Conservation (phyloP, 2,797 vertebrate genomes). For the Galaxias olidus region DNA sequence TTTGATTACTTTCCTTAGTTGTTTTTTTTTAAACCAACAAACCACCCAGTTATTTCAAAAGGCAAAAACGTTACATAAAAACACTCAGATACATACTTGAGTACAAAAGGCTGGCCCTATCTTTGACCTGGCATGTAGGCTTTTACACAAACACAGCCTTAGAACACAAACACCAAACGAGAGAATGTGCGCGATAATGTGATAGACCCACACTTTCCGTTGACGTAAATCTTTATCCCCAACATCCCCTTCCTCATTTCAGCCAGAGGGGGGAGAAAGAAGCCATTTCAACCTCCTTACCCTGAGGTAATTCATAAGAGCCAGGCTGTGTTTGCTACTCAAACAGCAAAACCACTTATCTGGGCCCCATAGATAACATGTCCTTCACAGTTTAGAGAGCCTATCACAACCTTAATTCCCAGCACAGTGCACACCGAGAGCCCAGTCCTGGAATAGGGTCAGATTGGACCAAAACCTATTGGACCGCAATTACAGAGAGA, state of each 20-base stretch:
- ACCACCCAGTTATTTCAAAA: no score
- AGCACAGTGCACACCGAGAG: slow-evolving; percentile 4
- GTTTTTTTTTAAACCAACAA: no score
- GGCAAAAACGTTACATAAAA: no score
- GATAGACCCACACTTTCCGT: neutral
- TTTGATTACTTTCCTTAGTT: no score
- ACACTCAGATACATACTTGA: no score
- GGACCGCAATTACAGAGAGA: slow-evolving; percentile 19
- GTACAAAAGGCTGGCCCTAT: no score
- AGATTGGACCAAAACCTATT: slow-evolving; percentile 36
- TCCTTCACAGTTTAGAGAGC: slow-evolving; percentile 18
- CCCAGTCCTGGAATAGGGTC: slow-evolving; percentile 7
- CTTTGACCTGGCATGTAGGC: no score
- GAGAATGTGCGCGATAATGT: neutral
- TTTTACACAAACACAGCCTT: no score
- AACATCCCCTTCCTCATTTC: slow-evolving; percentile 2
- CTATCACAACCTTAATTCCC: slow-evolving; percentile 27
- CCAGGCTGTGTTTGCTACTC: no score
- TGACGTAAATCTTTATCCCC: slow-evolving; percentile 15
- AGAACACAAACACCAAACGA: slow-evolving; percentile 12
- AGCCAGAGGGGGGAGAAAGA: slow-evolving; percentile 25
- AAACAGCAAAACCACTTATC: slow-evolving; percentile 27
- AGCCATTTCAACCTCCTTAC: slow-evolving; percentile 42
- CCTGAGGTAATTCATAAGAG: slow-evolving; percentile 25
- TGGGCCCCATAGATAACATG: slow-evolving; percentile 28